Percentiles rank a stretch among this genome's conserved stretches.
These are phyloP conservation scores for Tringa solitaria DNA, from an alignment of 2,113 vertebrate species.

Conservation along the genomic window DNA sequence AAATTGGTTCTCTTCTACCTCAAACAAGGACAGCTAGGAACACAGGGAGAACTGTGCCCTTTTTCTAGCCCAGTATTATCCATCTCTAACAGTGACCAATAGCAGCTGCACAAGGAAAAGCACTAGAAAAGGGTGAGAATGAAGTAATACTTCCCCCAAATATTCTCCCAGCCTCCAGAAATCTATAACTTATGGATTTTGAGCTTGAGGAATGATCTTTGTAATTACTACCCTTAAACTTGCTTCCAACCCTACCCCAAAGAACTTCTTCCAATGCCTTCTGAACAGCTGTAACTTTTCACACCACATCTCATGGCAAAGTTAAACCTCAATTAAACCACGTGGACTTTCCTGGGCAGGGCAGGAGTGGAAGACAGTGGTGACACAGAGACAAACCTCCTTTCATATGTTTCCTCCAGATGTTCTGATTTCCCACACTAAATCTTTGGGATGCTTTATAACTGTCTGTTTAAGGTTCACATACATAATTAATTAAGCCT, in stretches of 20 bases:
- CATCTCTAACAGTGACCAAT: background rate
- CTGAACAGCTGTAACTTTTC: background rate
- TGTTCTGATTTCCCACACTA: background rate
- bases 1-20: background rate
- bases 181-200: accelerated
- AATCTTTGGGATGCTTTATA: background rate
- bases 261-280: background rate
- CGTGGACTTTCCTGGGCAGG: accelerated
- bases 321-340: background rate
- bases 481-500: background rate
- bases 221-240: background rate
- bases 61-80: background rate
- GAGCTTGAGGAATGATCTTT: background rate
- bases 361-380: background rate
- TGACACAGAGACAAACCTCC: background rate
- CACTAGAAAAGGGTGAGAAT: background rate
- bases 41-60: background rate
- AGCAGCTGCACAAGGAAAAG: background rate
- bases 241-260: background rate
- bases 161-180: background rate
- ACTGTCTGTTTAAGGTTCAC: background rate
- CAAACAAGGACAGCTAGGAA: background rate
- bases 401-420: background rate
- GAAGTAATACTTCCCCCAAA: background rate
- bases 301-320: accelerated